Percentiles rank a stretch among this genome's conserved stretches.
Conservation (phyloP, 2,888 invertebrate genomes). For the Willowsia nigromaculata region DNA sequence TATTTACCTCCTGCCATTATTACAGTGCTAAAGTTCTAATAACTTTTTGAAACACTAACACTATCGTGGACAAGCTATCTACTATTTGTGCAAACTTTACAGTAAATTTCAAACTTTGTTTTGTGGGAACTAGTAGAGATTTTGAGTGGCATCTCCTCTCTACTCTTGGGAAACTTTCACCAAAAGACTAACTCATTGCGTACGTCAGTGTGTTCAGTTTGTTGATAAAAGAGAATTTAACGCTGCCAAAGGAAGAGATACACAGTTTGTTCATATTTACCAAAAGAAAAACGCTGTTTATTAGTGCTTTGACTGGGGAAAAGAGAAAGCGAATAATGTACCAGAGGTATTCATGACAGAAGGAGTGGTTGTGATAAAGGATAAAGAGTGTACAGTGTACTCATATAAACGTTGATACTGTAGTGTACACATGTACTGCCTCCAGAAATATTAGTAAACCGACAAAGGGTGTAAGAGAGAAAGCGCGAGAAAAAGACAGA, state of each 20-base stretch:
- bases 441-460: background rate
- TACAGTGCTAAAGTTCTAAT: background rate
- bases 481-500: background rate
- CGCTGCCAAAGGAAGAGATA: background rate
- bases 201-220: background rate
- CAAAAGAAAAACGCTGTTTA: background rate
- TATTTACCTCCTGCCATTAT: background rate
- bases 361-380: background rate
- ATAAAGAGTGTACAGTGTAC: slow-evolving; percentile 8
- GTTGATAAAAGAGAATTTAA: background rate
- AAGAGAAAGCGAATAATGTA: background rate
- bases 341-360: background rate
- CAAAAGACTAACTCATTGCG: background rate
- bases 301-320: background rate
- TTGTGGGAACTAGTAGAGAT: background rate
- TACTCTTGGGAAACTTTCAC: background rate
- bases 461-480: background rate
- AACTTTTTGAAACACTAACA: background rate
- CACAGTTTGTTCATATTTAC: background rate
- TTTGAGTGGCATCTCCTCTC: background rate
- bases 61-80: too few relatives aligned
- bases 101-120: background rate
- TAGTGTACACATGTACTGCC: slow-evolving; percentile 9
- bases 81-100: background rate
- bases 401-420: background rate